phyloP scores from a whole-genome alignment of 1,140 invertebrate species.

The Triops cancriformis region DNA sequence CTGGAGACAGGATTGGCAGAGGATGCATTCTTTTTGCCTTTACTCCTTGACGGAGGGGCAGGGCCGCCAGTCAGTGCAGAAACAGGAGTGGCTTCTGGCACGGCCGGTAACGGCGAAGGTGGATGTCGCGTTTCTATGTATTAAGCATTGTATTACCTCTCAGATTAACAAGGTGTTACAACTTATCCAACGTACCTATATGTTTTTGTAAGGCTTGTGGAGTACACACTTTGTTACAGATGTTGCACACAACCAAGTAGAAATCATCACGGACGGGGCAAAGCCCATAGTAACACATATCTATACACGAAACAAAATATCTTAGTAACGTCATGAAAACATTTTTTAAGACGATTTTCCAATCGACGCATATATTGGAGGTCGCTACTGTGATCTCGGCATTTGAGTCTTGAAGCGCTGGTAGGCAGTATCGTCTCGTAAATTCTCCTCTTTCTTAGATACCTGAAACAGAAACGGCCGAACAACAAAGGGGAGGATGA shows the following conservation, averaged over 20 bases:
- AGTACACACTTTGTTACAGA: conserved; percentile 45
- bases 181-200: conserved; percentile 36
- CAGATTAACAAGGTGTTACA: neutral
- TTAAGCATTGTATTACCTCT: neutral
- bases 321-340: conserved; percentile 6
- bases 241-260: conserved; percentile 46
- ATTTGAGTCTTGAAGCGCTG: too few relatives aligned
- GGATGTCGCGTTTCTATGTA: conserved; percentile 21
- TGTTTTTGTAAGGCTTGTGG: conserved; percentile 45
- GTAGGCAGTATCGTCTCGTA: too few relatives aligned
- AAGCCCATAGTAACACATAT: conserved; percentile 45
- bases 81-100: conserved; percentile 3
- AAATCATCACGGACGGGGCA: conserved; percentile 47
- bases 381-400: too few relatives aligned
- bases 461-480: neutral
- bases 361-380: neutral
- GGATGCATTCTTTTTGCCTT: conserved; percentile 8
- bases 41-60: neutral
- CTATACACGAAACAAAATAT: conserved; percentile 37
- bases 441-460: too few relatives aligned
- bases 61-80: neutral
- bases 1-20: neutral
- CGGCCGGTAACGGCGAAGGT: conserved; percentile 1
- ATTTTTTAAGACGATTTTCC: neutral
- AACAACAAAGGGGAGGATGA: conserved; percentile 1